A percentile compares a stretch with the other conserved stretches of the same genome.
Evolutionary conservation across 2,888 invertebrate species (phyloP).

Genomic region (Caenorhabditis plicata): DNA sequence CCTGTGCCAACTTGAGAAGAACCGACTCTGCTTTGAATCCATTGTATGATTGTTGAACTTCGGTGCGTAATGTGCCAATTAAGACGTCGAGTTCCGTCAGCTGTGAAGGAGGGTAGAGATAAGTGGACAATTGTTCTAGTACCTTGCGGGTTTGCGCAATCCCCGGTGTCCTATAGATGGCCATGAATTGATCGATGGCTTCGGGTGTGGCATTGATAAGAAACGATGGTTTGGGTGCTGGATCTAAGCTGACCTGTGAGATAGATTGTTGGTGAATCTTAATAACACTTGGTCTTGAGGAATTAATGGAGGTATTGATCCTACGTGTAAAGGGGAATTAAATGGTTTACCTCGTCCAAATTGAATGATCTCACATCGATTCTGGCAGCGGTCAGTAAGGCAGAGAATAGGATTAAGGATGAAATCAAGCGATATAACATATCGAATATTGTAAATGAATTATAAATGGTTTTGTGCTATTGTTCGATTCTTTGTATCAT

Average conservation of each 20-base stretch:
- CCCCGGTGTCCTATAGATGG: slow-evolving; percentile 44
- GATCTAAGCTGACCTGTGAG: slow-evolving; percentile 31
- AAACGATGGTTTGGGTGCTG: slow-evolving; percentile 46
- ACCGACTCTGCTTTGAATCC: slow-evolving; percentile 44
- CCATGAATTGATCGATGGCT: slow-evolving; percentile 50
- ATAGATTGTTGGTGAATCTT: neutral
- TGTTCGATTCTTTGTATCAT: too few relatives aligned
- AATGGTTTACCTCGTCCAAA: slow-evolving; percentile 29
- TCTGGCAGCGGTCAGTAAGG: too few relatives aligned
- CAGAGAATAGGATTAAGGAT: too few relatives aligned
- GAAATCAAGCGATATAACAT: too few relatives aligned
- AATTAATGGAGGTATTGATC: neutral
- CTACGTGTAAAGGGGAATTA: slow-evolving; percentile 4
- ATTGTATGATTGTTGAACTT: slow-evolving; percentile 45
- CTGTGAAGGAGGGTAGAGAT: slow-evolving; percentile 9
- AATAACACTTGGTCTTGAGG: neutral
- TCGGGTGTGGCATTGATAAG: slow-evolving; percentile 45
- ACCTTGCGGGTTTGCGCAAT: slow-evolving; percentile 41
- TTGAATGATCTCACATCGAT: slow-evolving; percentile 26
- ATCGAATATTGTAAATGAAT: too few relatives aligned
- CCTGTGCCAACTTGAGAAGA: slow-evolving; percentile 35
- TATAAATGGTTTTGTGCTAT: too few relatives aligned
- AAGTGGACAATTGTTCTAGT: neutral
- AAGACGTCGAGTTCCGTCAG: slow-evolving; percentile 47
- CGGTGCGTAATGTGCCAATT: slow-evolving; percentile 43